Evolutionary conservation across 2,888 invertebrate genomes (phyloP).

Genomic region (Acleris holmiana): DNA sequence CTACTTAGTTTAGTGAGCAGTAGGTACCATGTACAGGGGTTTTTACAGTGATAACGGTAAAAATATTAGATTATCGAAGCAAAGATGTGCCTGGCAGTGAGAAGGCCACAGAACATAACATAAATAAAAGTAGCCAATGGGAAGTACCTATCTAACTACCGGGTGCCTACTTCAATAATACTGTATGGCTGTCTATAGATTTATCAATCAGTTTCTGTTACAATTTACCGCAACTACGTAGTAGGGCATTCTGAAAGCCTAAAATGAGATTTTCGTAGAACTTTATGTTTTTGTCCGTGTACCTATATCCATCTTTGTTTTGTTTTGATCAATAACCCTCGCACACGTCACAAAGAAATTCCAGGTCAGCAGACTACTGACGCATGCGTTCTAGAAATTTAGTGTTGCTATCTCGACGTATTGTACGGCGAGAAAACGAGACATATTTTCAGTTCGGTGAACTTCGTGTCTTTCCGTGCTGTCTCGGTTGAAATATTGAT

Average conservation of each 20-base stretch:
- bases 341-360: conserved; percentile 56
- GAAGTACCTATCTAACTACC: too few relatives aligned
- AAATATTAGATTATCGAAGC: too few relatives aligned
- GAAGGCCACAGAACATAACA: too few relatives aligned
- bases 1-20: too few relatives aligned
- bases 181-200: background rate
- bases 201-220: background rate
- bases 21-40: too few relatives aligned
- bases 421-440: conserved; percentile 43
- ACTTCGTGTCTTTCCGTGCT: conserved; percentile 45
- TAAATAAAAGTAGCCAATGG: too few relatives aligned
- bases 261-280: conserved; percentile 43
- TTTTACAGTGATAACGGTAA: too few relatives aligned
- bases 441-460: conserved; percentile 46
- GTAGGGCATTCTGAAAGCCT: background rate
- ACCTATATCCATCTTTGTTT: conserved; percentile 42
- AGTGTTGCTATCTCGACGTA: conserved; percentile 43
- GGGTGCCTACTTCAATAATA: too few relatives aligned
- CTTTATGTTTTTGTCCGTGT: conserved; percentile 42
- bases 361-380: conserved; percentile 40
- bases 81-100: too few relatives aligned
- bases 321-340: conserved; percentile 36
- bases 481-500: conserved; percentile 47
- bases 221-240: background rate
- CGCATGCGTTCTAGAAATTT: conserved; percentile 58